These are phyloP conservation scores for Anastrepha ludens DNA, from an alignment of 1,140 invertebrate species.

Conservation along the genomic window DNA sequence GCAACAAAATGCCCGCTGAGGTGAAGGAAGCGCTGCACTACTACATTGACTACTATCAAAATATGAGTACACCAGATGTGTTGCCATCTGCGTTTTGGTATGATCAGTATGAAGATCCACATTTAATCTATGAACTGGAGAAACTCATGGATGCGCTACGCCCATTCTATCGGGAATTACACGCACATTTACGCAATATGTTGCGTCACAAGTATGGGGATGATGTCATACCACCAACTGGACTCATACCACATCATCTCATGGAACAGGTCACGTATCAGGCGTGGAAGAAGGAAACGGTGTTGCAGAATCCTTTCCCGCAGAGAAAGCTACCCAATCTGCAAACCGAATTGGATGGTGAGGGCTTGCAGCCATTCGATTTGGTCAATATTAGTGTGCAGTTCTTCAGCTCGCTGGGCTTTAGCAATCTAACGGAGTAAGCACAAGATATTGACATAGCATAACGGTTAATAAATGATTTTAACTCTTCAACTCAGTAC, in stretches of 20 bases:
- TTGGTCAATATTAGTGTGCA: slow-evolving; percentile 87
- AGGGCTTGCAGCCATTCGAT: slow-evolving; percentile 79
- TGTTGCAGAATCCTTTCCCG: slow-evolving; percentile 57
- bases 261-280: slow-evolving; percentile 74
- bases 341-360: slow-evolving; percentile 57
- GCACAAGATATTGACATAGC: not conserved
- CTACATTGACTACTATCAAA: slow-evolving; percentile 56
- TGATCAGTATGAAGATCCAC: slow-evolving; percentile 75
- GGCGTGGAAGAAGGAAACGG: slow-evolving; percentile 59
- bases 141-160: slow-evolving; percentile 79
- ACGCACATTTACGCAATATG: slow-evolving; percentile 87
- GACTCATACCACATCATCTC: slow-evolving; percentile 91
- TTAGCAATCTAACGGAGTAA: slow-evolving; percentile 57
- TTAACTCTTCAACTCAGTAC: slow-evolving; percentile 22
- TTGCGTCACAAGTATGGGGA: slow-evolving; percentile 83
- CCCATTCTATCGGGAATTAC: slow-evolving; percentile 88
- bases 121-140: slow-evolving; percentile 75
- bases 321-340: slow-evolving; percentile 58
- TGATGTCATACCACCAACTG: slow-evolving; percentile 78
- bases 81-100: slow-evolving; percentile 68
- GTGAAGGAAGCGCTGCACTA: slow-evolving; percentile 56
- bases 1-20: slow-evolving; percentile 55
- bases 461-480: too few species aligned
- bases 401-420: slow-evolving; percentile 80
- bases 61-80: slow-evolving; percentile 40